Evolutionary conservation across 1,140 invertebrate species (phyloP).

Genomic region (Manduca sexta): DNA sequence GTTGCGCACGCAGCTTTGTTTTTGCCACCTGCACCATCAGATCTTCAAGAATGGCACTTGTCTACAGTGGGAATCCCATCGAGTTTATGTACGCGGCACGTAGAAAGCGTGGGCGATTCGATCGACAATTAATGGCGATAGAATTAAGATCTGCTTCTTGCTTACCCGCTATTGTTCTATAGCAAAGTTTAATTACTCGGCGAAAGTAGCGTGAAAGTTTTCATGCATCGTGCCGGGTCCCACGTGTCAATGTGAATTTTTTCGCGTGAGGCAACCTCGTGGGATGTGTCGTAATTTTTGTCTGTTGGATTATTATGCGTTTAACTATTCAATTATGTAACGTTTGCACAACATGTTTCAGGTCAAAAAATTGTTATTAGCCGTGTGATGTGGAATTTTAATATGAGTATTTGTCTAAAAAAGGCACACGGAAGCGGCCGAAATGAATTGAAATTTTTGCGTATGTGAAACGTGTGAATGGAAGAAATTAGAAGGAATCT

Average conservation of each 20-base stretch:
- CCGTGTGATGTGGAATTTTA: no score
- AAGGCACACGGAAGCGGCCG: no score
- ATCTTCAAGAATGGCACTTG: no score
- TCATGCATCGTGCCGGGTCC: conserved; percentile 22
- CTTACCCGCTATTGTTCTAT: conserved; percentile 54
- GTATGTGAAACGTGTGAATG: no score
- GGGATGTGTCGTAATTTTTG: conserved; percentile 23
- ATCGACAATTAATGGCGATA: conserved; percentile 54
- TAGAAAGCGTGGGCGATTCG: conserved; percentile 61
- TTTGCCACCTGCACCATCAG: no score
- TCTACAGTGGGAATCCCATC: background rate
- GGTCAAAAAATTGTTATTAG: background rate
- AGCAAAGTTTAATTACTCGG: conserved; percentile 52
- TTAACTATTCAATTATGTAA: conserved; percentile 3
- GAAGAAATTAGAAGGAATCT: no score
- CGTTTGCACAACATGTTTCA: conserved; percentile 2
- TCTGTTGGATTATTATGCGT: conserved; percentile 11
- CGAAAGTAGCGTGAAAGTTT: conserved; percentile 61
- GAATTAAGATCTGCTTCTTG: conserved; percentile 57
- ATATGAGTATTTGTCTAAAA: no score
- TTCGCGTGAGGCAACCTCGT: background rate
- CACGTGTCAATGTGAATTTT: conserved; percentile 15
- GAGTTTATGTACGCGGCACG: conserved; percentile 30
- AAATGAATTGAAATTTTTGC: no score
- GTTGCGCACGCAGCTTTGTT: no score